Percentiles rank a stretch among this genome's conserved stretches.
phyloP scores from a whole-genome alignment of 2,888 invertebrate genomes.

The Oasisia sp. region DNA sequence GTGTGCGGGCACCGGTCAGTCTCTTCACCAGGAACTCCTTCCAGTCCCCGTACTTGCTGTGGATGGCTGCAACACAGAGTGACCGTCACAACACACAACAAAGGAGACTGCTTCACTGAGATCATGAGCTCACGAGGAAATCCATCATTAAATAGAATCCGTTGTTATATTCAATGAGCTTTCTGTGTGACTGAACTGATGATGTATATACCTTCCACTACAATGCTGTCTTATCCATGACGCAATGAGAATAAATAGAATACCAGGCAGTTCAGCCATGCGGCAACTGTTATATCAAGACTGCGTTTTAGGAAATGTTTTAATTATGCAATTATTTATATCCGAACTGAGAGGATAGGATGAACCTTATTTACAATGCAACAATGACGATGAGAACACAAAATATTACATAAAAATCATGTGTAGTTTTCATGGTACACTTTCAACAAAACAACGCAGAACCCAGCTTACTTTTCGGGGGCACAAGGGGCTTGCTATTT shows the following conservation, averaged over 20 bases:
- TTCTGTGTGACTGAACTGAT: no score
- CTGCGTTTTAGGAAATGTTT: no score
- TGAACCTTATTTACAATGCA: not conserved
- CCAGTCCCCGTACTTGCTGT: slow-evolving; percentile 94
- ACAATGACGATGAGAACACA: not conserved
- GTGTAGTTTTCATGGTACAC: no score
- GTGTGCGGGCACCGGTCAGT: slow-evolving; percentile 92
- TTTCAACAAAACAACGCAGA: not conserved
- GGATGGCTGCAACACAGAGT: slow-evolving; percentile 73
- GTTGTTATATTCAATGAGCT: no score
- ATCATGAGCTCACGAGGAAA: no score
- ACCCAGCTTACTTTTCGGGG: slow-evolving; percentile 78
- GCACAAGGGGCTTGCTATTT: slow-evolving; percentile 87
- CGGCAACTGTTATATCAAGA: no score
- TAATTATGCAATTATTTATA: not conserved
- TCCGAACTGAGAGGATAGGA: not conserved
- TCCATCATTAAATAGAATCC: no score
- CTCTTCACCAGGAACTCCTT: slow-evolving; percentile 92
- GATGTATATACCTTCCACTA: no score
- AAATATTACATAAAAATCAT: no score
- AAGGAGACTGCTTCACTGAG: not conserved
- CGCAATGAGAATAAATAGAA: no score
- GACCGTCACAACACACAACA: not conserved
- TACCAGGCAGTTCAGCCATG: no score
- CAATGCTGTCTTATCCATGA: no score